Percentiles rank a stretch among this genome's conserved stretches.
phyloP scores from a whole-genome alignment of 2,888 invertebrate species.

The Chromoteleia sp. region DNA sequence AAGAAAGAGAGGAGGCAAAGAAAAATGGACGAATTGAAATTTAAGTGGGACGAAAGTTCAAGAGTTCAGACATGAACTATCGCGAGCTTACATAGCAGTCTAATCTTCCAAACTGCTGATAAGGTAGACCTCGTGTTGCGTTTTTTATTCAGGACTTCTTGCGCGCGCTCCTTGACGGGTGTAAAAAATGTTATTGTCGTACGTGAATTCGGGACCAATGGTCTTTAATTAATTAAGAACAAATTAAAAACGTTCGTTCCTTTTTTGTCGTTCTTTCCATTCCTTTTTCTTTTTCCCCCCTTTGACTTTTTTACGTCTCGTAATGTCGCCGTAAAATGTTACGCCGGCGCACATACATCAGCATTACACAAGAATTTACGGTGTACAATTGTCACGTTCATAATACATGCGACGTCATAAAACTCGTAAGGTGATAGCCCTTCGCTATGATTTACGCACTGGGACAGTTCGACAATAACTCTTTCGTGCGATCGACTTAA shows the following conservation, averaged over 20 bases:
- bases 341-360: conserved; percentile 57
- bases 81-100: conserved; percentile 66
- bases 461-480: conserved; percentile 64
- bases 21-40: conserved; percentile 40
- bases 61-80: conserved; percentile 52
- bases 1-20: background rate
- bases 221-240: conserved; percentile 15
- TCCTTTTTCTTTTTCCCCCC: conserved; percentile 5
- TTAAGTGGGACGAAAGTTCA: conserved; percentile 64
- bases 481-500: conserved; percentile 56
- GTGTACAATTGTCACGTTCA: conserved; percentile 68
- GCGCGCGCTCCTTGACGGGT: background rate
- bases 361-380: conserved; percentile 67
- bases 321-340: conserved; percentile 59
- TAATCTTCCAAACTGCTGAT: conserved; percentile 75
- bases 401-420: conserved; percentile 68
- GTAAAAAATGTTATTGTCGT: background rate
- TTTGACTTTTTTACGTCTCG: conserved; percentile 30
- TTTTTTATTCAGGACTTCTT: conserved; percentile 24
- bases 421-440: conserved; percentile 67
- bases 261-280: background rate
- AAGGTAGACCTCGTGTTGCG: conserved; percentile 67
- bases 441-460: conserved; percentile 67
- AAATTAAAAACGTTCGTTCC: background rate
- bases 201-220: background rate